Conservation (phyloP, 1,140 invertebrate genomes). For the Leguminivora glycinivorella region DNA sequence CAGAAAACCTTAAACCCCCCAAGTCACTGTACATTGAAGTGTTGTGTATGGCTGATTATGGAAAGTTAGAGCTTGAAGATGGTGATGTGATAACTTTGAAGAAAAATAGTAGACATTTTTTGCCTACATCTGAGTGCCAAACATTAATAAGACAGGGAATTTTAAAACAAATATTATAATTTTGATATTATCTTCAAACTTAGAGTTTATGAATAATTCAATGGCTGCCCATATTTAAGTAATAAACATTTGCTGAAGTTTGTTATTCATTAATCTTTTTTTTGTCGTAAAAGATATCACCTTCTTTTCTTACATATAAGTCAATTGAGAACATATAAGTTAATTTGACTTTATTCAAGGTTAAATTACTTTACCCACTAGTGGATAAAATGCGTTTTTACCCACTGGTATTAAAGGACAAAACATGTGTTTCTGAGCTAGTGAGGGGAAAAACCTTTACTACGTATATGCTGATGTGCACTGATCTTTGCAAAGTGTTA, state of each 20-base stretch:
- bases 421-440: too few species aligned
- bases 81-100: slow-evolving; percentile 93
- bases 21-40: slow-evolving; percentile 96
- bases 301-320: too few species aligned
- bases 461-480: too few species aligned
- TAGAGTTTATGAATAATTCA: neutral
- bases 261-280: too few species aligned
- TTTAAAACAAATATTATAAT: slow-evolving; percentile 85
- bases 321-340: too few species aligned
- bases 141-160: slow-evolving; percentile 95
- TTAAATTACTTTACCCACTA: too few species aligned
- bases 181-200: neutral
- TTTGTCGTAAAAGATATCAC: too few species aligned
- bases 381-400: too few species aligned
- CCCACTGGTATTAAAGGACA: too few species aligned
- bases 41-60: slow-evolving; percentile 93
- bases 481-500: too few species aligned
- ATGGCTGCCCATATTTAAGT: neutral
- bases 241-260: neutral
- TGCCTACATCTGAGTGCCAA: slow-evolving; percentile 93
- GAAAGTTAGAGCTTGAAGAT: slow-evolving; percentile 95
- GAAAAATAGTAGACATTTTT: slow-evolving; percentile 95
- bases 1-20: slow-evolving; percentile 93
- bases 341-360: too few species aligned
- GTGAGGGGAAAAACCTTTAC: too few species aligned